Base-by-base conservation (phyloP, 1,140 invertebrate genomes). In the Wiebesia pumilae region DNA sequence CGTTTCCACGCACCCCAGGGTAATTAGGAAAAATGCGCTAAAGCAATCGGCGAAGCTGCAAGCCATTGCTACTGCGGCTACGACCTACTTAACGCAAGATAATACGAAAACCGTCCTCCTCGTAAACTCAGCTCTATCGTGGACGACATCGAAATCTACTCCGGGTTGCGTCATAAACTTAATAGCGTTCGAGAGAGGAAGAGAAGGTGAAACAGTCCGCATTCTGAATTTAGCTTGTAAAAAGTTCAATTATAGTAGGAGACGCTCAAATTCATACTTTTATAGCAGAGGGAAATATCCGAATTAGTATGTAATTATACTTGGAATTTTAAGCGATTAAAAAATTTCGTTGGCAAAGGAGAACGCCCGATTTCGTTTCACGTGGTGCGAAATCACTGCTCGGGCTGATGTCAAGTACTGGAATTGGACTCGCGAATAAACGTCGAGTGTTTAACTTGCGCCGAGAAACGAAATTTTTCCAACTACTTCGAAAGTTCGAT, bases 131-230 rank as follows among this genome's bases (percentile, higher is more conserved):
- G n/a, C 84, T 75, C 79, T 75, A 81, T 81, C 81, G 62, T 62
- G 58, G 75, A 79, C 81, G 86, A 87, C 86, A 87, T 87, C 86
- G 86, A 87, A 87, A 87, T 80, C 86, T 83, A 87, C 86, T 87
- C 81, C 47, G 85, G 58, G 2, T 83, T 58, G 81, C 81, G 62
- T 83, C 86, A 84, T 87, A 87, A 87, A 87, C 69, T 87, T 87
- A 87, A 87, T 87, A 80, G 86, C 65, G 3, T 54, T n/a, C 35
- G 54, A 40, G 71, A 67, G 43, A 67, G 62, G 30, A n/a, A 77
- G 27, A 81, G 40, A 65, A 43, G 30, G 40, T 7, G 38, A 43
- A 21, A 43, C 3, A 43, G 38, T 43, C n/a, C 4, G 71, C 71
- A n/a, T n/a, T n/a, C 38, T 10, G 24, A 9, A 12, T n/a, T 43